These are phyloP conservation scores for Xestobium rufovillosum DNA, from an alignment of 2,888 invertebrate genomes.

Conservation along the genomic window DNA sequence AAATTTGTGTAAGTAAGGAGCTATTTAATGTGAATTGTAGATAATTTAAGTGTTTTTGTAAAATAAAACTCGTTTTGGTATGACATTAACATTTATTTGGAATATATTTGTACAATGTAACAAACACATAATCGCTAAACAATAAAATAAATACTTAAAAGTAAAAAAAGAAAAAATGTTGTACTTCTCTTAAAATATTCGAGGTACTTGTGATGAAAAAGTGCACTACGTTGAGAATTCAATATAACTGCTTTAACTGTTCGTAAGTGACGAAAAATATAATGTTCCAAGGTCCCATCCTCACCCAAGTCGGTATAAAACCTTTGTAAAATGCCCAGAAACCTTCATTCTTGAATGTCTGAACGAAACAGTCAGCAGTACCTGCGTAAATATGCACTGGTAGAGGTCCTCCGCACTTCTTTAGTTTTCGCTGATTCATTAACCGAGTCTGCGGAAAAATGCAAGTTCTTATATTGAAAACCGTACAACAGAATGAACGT, in stretches of 20 bases:
- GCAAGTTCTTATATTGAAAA: too few species aligned
- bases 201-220: too few species aligned
- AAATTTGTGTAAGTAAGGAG: neutral
- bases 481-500: too few species aligned
- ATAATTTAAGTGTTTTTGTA: neutral
- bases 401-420: constrained; percentile 45
- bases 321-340: constrained; percentile 86
- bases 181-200: too few species aligned
- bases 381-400: constrained; percentile 64
- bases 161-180: too few species aligned
- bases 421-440: constrained; percentile 79
- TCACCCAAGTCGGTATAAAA: constrained; percentile 89
- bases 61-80: neutral
- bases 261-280: constrained; percentile 94
- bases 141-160: constrained; percentile 21
- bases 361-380: constrained; percentile 58
- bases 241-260: constrained; percentile 73
- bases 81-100: constrained; percentile 16
- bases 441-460: constrained; percentile 70
- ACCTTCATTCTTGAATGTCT: constrained; percentile 85
- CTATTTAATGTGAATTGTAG: neutral
- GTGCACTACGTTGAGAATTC: too few species aligned
- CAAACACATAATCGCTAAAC: constrained; percentile 20
- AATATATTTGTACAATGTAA: constrained; percentile 19
- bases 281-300: constrained; percentile 96